Conservation (phyloP, 1,140 invertebrate species). For the Megalopta genalis region DNA sequence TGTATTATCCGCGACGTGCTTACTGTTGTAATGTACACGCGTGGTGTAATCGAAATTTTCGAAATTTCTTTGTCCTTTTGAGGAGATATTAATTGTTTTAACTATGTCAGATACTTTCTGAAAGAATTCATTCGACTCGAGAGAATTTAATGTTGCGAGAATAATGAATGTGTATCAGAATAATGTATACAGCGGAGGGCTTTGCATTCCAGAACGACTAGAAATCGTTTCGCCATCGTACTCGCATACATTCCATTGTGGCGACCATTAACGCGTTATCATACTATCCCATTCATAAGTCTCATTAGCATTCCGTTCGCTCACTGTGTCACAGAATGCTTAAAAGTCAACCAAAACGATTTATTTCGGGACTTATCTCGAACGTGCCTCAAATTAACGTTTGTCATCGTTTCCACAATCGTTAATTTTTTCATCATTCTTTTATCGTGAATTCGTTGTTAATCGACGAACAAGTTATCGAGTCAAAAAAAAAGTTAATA, state of each 20-base stretch:
- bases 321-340: background rate
- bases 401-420: background rate
- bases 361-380: background rate
- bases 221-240: background rate
- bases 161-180: background rate
- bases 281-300: slow-evolving; percentile 21
- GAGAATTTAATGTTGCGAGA: too few relatives aligned
- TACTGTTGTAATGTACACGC: background rate
- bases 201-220: too few relatives aligned
- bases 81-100: too few relatives aligned
- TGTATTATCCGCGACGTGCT: background rate
- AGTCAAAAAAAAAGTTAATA: too few relatives aligned
- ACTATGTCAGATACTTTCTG: background rate
- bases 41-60: too few relatives aligned
- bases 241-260: background rate
- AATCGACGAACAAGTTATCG: too few relatives aligned
- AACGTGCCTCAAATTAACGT: background rate
- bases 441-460: background rate
- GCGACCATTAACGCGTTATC: background rate
- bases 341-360: slow-evolving; percentile 4
- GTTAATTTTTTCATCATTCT: background rate
- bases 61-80: too few relatives aligned
- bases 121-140: too few relatives aligned
- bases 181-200: background rate
- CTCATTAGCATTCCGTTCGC: slow-evolving; percentile 21